These are phyloP conservation scores for Fistularia commersonii DNA, from an alignment of 2,797 vertebrate genomes.

Conservation along the genomic window DNA sequence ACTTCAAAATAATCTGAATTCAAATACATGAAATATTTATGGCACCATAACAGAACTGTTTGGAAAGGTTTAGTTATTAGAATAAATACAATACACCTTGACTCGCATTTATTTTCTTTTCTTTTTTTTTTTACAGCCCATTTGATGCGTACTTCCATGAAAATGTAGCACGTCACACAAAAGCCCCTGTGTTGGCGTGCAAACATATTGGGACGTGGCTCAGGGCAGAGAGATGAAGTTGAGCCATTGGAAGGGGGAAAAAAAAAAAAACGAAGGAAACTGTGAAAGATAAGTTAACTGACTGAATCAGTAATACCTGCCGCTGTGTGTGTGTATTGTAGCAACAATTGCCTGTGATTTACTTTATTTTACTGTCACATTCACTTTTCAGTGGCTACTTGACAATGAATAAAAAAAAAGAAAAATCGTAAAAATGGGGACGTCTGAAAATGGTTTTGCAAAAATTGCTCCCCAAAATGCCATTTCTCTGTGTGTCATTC, in stretches of 20 bases:
- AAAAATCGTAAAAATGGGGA: slow-evolving; percentile 9
- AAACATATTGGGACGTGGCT: slow-evolving; percentile 41
- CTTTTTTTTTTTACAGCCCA: too few relatives aligned
- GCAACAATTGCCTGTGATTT: slow-evolving; percentile 22
- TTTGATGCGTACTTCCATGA: too few relatives aligned
- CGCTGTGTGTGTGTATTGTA: slow-evolving; percentile 14
- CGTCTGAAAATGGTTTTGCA: slow-evolving; percentile 30
- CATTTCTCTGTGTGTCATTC: too few relatives aligned
- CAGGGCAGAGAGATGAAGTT: slow-evolving; percentile 51
- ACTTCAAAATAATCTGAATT: too few relatives aligned
- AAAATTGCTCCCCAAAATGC: too few relatives aligned
- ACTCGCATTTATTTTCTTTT: too few relatives aligned
- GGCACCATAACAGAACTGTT: too few relatives aligned
- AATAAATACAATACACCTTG: too few relatives aligned
- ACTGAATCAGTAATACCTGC: slow-evolving; percentile 26
- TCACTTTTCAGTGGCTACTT: slow-evolving; percentile 39
- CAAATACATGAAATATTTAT: too few relatives aligned
- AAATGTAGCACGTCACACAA: slow-evolving; percentile 23
- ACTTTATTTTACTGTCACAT: slow-evolving; percentile 22
- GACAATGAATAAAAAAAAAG: slow-evolving; percentile 22
- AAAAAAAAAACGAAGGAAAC: slow-evolving; percentile 33
- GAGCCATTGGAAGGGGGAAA: slow-evolving; percentile 36
- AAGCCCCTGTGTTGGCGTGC: slow-evolving; percentile 31
- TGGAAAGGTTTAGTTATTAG: too few relatives aligned
- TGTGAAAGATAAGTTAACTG: slow-evolving; percentile 37